These are phyloP conservation scores for Columba livia DNA, from an alignment of 2,113 vertebrate genomes.

Conservation along the genomic window DNA sequence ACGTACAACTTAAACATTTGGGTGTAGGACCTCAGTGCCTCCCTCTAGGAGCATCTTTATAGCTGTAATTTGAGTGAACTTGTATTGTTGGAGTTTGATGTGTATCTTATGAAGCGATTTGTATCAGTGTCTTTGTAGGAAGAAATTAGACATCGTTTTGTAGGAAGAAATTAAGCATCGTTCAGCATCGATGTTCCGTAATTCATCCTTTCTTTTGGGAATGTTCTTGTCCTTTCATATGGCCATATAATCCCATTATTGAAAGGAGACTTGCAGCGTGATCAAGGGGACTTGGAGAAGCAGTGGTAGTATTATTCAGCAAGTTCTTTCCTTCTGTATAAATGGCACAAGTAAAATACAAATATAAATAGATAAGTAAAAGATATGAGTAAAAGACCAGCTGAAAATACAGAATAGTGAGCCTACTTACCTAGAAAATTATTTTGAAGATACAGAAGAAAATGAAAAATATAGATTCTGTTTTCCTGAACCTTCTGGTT, in stretches of 20 bases:
- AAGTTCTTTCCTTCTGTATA: not conserved
- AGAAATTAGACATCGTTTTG: not conserved
- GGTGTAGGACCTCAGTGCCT: not conserved
- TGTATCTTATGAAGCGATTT: not conserved
- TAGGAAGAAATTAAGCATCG: not conserved
- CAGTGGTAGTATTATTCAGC: not conserved
- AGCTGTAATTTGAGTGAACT: not conserved
- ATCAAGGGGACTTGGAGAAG: not conserved
- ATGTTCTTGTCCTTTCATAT: not conserved
- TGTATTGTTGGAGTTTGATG: not conserved
- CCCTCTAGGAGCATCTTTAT: not conserved
- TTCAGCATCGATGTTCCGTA: not conserved
- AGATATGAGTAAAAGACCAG: not conserved
- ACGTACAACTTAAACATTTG: not conserved
- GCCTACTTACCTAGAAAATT: not conserved
- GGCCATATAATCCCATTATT: not conserved
- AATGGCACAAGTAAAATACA: not conserved
- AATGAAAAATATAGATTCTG: accelerated
- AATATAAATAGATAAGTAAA: not conserved
- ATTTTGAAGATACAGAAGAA: not conserved
- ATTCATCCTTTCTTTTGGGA: not conserved
- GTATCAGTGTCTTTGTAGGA: not conserved
- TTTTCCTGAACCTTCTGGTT: not conserved
- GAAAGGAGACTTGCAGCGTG: not conserved
- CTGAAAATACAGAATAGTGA: not conserved